Evolutionary conservation across 2,888 invertebrate genomes (phyloP), one percentile per base, ranked within the genome.

Genomic region (Macaria notata): DNA sequence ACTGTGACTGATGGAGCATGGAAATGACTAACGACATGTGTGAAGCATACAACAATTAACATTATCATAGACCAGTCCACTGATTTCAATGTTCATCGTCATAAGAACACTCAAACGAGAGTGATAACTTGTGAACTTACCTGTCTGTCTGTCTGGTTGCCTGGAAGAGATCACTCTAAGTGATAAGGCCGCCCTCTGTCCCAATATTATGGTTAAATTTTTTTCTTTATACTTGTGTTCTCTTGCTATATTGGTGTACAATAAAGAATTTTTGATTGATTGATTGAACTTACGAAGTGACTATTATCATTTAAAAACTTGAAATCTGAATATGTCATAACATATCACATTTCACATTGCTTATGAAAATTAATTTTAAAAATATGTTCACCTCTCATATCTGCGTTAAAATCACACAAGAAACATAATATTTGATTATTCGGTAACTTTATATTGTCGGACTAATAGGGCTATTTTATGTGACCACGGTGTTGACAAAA

Each of bases 1-100:
- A 84, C 75, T 87, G 84, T 85, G 85, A 88, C 85, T 74, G 83
- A 86, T 89, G 81, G 84, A 82, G 75, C 79, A 78, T 72, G 76
- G 82, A 81, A 81, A 85, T 83, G 76, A 84, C 83, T 78, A 76
- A 75, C 69, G 73, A 75, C 76, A 76, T 70, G 70, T 80, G 70
- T 80, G 82, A 78, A n/a, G 8, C 9, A 36, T 6, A 36, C 9
- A 41, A 5, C 5, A 41, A 41, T n/a, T 41, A 41, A n/a, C 9
- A 8, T 41, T 41, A 41, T 41, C 9, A 8, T 41, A 41, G 8
- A 41, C 3, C 8, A 41, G 9, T 9, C 4, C 7, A 36, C 33
- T 7, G 33, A 19, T 19, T 38, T 38, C 8, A 38, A 19, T 19
- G 5, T 38, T 38, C 5, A 38, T 38, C 38, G 8, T 38, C 8